These are phyloP conservation scores for Haliclystus octoradiatus DNA, from an alignment of 30 jellyfish, hydroid and myxozoan species.

Conservation along the genomic window DNA sequence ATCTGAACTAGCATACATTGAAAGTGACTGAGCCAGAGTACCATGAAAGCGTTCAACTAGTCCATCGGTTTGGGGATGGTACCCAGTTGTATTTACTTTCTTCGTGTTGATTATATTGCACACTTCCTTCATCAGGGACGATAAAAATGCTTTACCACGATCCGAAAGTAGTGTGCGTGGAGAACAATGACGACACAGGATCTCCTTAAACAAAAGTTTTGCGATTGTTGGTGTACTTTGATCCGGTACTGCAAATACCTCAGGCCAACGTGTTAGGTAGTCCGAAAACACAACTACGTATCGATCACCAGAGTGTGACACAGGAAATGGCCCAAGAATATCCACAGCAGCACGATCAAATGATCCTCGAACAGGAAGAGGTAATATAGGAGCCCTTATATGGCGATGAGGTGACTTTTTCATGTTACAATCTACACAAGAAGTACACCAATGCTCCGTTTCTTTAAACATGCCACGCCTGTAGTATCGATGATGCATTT, in stretches of 20 bases:
- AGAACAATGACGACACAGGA: slow-evolving; percentile 34
- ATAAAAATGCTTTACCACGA: slow-evolving; percentile 35
- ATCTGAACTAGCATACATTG: slow-evolving; percentile 6
- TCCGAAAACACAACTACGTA: slow-evolving; percentile 34
- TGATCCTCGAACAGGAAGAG: slow-evolving; percentile 44
- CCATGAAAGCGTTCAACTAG: slow-evolving; percentile 25
- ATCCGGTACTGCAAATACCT: slow-evolving; percentile 34
- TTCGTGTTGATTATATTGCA: slow-evolving; percentile 24
- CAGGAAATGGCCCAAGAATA: slow-evolving; percentile 56
- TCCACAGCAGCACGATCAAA: slow-evolving; percentile 57
- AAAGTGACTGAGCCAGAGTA: slow-evolving; percentile 9
- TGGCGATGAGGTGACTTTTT: slow-evolving; percentile 13
- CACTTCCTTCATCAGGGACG: slow-evolving; percentile 29
- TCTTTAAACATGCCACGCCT: slow-evolving; percentile 35
- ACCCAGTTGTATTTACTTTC: slow-evolving; percentile 23
- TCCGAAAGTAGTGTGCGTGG: slow-evolving; percentile 33
- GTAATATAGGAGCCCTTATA: slow-evolving; percentile 36
- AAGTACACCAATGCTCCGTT: slow-evolving; percentile 36
- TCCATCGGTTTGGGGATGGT: slow-evolving; percentile 35
- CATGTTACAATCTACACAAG: slow-evolving; percentile 52
- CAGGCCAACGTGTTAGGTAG: slow-evolving; percentile 44
- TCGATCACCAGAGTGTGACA: slow-evolving; percentile 25
- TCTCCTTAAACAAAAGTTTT: slow-evolving; percentile 13
- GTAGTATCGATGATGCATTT: slow-evolving; percentile 12
- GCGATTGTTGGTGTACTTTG: slow-evolving; percentile 44